Base-by-base conservation (phyloP, 2,113 vertebrate species). In the Lampris megalopsis region DNA sequence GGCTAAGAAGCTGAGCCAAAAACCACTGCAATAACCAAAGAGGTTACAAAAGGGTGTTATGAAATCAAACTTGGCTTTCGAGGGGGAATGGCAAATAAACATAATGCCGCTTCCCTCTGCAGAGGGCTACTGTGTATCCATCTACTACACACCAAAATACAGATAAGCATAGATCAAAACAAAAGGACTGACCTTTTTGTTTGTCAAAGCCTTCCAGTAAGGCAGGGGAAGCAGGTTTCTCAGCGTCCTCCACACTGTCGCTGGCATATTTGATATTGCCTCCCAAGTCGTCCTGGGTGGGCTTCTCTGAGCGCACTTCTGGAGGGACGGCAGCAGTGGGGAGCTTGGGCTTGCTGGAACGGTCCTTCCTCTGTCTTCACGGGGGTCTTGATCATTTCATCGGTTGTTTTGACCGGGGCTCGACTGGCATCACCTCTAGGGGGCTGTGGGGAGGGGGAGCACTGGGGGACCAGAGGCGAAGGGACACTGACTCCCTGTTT, bases 141-240 rank as follows among this genome's bases (percentile, higher is more conserved):
- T 42, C 60, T 7, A 61, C 13, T 11, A 4, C 40, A 41, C 11
- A 9, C 38, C 59, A 42, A 61, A 42, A 3, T n/a, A 41, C 59
- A n/a, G 38, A 56, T 60, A 40, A 41, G 9, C 10, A 45, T 45
- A 9, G 41, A n/a, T 42, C 3, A n/a, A 54, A n/a, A 37, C 6
- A 8, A 52, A 49, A 8, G 6, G n/a, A 79, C 86, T 95, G 94
- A 99, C 98, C 97, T 97, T 97, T 94, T 73, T 95, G 84, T 83
- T 92, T 94, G 80, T 85, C 77, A 52, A 94, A 90, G 56, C 79
- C 87, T 35, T 76, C 38, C 71, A 92, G 53, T 48, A 92, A 61
- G 68, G 71, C 10, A 5, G 86, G 48, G 4, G 53, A 65, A 8
- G 68, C 48, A 3, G 78, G 67, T 60, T 89, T 92, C 38, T 75